Base-by-base conservation (phyloP, 92 coral and sea anemone genomes). In the Parazoanthus swiftii region DNA sequence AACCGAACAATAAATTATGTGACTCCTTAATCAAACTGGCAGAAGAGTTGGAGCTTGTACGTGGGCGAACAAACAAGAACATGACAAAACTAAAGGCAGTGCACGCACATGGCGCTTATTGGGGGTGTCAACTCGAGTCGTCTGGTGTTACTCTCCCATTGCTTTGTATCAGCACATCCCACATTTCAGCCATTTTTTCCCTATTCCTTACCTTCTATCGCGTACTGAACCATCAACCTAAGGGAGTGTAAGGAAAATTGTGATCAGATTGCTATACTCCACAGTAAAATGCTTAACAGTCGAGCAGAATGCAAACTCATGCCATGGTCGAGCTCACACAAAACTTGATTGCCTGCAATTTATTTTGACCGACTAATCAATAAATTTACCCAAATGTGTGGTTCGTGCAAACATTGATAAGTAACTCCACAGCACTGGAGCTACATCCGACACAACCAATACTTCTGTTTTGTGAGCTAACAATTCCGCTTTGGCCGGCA, bases 201-300 rank as follows among this genome's bases (percentile, higher is more conserved):
- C 84, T 25, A 14, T 50, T 54, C 81, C 82, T 76, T 95, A 95
- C 98, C 98, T 95, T 95, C 96, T 90, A 84, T 90, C 89, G 54
- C 90, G 93, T 74, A 82, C 91, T 74, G 95, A 88, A 65, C 94
- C 94, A 89, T 89, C 95, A 78, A 78, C 90, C 94, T 92, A 70
- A 65, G 76, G 85, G 76, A 74, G 26, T 25, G 70, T 15, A 14
- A 70, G 21, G 38, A 35, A 70, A 46, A 71, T 43, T 43, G 43
- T 37, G 46, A 84, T 73, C 83, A 85, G 85, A 63, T 35, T 29
- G 76, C 73, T 86, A 81, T 33, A 81, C 26, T 50, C 90, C 15
- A 79, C 42, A 50, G 67, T 86, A 86, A 68, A 38, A 56, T 78
- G 58, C 46, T 48, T 72, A 73, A 78, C 75, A 58, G 89, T 72